Percentiles rank a stretch among this genome's conserved stretches.
Evolutionary conservation across 2,888 invertebrate species (phyloP).

Genomic region (Aleiodes testaceus): DNA sequence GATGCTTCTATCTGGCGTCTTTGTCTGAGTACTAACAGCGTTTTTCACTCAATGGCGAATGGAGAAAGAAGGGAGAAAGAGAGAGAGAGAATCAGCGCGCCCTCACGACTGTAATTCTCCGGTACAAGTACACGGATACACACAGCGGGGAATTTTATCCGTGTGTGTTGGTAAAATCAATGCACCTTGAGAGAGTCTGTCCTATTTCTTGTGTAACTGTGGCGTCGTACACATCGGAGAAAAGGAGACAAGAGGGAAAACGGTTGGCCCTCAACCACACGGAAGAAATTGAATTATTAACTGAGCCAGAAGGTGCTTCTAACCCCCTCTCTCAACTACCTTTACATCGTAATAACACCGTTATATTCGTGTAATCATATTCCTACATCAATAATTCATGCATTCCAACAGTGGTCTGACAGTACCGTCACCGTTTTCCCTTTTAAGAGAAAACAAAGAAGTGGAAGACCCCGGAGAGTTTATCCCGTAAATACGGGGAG

Average conservation of each 20-base stretch:
- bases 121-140: neutral
- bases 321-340: conserved; percentile 28
- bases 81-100: conserved; percentile 22
- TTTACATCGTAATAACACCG: conserved; percentile 24
- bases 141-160: neutral
- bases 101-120: neutral
- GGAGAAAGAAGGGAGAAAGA: conserved; percentile 21
- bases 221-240: conserved; percentile 37
- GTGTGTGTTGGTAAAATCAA: conserved; percentile 68
- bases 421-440: conserved; percentile 14
- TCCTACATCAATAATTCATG: conserved; percentile 23
- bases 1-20: conserved; percentile 63
- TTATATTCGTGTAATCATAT: conserved; percentile 26
- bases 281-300: conserved; percentile 73
- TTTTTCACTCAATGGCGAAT: conserved; percentile 25
- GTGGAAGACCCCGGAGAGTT: neutral
- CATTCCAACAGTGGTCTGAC: conserved; percentile 21
- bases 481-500: too few relatives aligned
- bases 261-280: conserved; percentile 52
- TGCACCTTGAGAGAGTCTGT: conserved; percentile 65
- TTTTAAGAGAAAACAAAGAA: neutral
- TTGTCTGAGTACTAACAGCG: conserved; percentile 58
- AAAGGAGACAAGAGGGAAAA: conserved; percentile 48
- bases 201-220: neutral
- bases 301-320: conserved; percentile 68